Evolutionary conservation across 2,113 vertebrate genomes (phyloP).

Genomic region (Hypocryptadius cinnamomeus): DNA sequence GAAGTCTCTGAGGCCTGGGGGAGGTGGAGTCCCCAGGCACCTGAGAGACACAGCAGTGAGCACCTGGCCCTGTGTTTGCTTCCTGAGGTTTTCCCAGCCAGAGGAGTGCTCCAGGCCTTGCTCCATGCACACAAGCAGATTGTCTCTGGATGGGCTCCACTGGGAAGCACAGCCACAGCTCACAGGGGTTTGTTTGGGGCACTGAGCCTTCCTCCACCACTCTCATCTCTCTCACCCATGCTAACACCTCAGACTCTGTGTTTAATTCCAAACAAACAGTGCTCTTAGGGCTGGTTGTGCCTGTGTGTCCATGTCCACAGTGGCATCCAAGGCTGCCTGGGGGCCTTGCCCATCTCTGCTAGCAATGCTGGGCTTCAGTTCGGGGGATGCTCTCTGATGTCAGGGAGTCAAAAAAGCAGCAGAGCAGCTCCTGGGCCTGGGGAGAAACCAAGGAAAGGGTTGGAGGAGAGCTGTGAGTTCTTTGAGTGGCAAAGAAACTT

Average conservation of each 20-base stretch:
- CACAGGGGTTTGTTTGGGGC: background rate
- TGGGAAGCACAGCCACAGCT: background rate
- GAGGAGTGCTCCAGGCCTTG: background rate
- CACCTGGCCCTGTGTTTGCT: background rate
- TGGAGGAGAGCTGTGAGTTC: background rate
- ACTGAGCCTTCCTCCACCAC: background rate
- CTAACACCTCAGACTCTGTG: background rate
- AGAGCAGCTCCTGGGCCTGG: constrained; percentile 65
- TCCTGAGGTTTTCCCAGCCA: background rate
- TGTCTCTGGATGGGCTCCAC: background rate
- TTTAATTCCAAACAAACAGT: constrained; percentile 8
- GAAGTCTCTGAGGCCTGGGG: background rate
- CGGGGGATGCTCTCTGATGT: constrained; percentile 49
- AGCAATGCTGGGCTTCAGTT: background rate
- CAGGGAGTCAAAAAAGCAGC: constrained; percentile 63
- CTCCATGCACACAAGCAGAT: background rate
- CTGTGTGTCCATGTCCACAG: background rate
- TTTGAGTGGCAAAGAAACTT: background rate
- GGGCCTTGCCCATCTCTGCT: background rate
- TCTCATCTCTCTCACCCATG: background rate
- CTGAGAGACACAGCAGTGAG: background rate
- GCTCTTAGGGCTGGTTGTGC: background rate
- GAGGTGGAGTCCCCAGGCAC: background rate
- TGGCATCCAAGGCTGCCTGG: background rate
- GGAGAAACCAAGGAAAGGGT: background rate